Conservation (phyloP, 2,113 vertebrate species). For the Pluvianellus socialis region DNA sequence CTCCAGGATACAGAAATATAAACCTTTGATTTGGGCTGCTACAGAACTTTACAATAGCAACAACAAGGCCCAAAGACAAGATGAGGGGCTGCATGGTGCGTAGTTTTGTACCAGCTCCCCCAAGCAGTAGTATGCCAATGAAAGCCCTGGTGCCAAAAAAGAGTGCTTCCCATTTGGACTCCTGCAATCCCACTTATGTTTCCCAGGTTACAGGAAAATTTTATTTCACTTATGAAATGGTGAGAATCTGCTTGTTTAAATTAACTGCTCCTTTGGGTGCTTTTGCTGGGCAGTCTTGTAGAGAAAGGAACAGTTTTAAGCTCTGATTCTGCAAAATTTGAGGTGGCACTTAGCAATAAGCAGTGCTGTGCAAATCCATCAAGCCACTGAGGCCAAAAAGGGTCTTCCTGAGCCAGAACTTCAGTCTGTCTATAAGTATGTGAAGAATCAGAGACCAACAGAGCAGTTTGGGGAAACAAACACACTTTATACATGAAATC, state of each 20-base stretch:
- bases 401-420: not conserved
- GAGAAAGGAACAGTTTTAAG: not conserved
- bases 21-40: not conserved
- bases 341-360: not conserved
- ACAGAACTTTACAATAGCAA: not conserved
- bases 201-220: not conserved
- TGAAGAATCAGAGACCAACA: not conserved
- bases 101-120: not conserved
- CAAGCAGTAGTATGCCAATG: not conserved
- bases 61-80: not conserved
- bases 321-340: not conserved
- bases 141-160: not conserved
- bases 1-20: not conserved
- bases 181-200: not conserved
- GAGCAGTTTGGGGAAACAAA: constrained; percentile 7
- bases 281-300: not conserved
- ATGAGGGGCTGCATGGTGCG: not conserved
- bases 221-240: not conserved
- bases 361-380: not conserved
- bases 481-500: constrained; percentile 1
- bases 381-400: not conserved
- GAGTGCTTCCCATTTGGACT: not conserved
- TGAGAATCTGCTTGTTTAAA: constrained; percentile 14
- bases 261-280: not conserved
- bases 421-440: not conserved